Conservation (phyloP, 2,888 invertebrate species). For the Muschampia plurimacula region DNA sequence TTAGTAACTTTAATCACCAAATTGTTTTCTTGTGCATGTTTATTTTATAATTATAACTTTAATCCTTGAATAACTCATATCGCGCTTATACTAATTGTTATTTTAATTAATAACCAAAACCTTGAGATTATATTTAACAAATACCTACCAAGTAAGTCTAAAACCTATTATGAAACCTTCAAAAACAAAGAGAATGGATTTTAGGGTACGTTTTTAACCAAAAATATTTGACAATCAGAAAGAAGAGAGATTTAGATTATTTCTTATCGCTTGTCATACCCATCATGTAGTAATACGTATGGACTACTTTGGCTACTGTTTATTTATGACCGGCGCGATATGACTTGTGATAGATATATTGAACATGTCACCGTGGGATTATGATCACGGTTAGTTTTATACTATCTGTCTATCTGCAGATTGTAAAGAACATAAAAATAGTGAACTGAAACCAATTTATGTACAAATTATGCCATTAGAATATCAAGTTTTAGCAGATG, state of each 20-base stretch:
- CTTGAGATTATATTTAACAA: not conserved
- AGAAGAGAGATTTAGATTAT: constrained; percentile 5
- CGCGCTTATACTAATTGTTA: not conserved
- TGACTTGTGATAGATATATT: not conserved
- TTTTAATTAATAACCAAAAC: not conserved
- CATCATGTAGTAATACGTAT: not conserved
- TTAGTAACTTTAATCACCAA: not conserved
- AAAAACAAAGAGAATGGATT: too few relatives aligned
- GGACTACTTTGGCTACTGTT: not conserved
- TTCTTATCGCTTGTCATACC: not conserved
- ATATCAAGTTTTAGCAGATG: too few relatives aligned
- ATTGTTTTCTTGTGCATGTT: not conserved
- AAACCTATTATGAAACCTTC: too few relatives aligned
- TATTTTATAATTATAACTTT: not conserved
- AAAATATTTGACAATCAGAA: not conserved
- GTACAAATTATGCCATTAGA: too few relatives aligned
- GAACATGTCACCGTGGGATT: constrained; percentile 1
- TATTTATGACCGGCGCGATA: not conserved
- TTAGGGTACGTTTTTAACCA: too few relatives aligned
- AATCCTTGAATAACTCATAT: not conserved
- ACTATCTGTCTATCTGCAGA: too few relatives aligned
- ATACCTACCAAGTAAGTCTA: too few relatives aligned
- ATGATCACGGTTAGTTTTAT: not conserved
- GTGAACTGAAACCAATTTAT: too few relatives aligned
- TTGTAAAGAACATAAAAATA: too few relatives aligned